Base-by-base conservation (phyloP, 2,113 vertebrate genomes). In the Channa argus region DNA sequence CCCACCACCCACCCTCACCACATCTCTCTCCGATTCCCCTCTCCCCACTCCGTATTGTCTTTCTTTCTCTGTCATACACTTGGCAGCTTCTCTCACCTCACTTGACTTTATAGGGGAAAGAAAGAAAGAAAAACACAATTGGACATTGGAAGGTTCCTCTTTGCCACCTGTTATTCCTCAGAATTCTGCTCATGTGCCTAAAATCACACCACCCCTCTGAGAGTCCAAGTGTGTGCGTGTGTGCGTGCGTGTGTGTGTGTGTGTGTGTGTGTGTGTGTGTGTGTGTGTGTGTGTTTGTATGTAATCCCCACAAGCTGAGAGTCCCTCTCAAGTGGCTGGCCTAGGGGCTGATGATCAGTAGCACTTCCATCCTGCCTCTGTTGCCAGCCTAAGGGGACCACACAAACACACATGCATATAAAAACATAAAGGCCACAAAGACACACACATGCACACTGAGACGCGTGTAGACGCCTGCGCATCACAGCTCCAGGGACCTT, bases 341-440 rank as follows among this genome's bases (percentile, higher is more conserved):
- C 87, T 74, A 44, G 9, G 53, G 80, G 86, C 79, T 79, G 71
- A 73, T 82, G 77, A 91, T 84, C 82, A 73, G 79, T 64, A 37
- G 62, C 63, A 75, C 74, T 74, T 80, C 78, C 59, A 67, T 79
- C 63, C 53, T 76, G 15, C 55, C 58, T 73, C 65, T 77, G 54
- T 68, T 61, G 50, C 55, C 64, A 64, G 43, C 73, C 79, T 75
- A 39, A 81, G 68, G 34, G 79, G 61, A 69, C 55, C 66, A 67
- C 60, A 70, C 77, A 76, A 39, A 63, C 43, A 61, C 51, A 67
- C 47, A 55, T 14, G 36, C 66, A 47, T 10, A 53, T 5, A 6
- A 24, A 76, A 13, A 34, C 74, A 47, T 60, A 46, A 12, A 9
- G 36, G 10, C 41, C 44, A 15, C 52, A n/a, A 64, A 47, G 53